Percentiles rank a stretch among this genome's conserved stretches.
phyloP scores from a whole-genome alignment of 2,113 vertebrate genomes.

The Rhineura floridana region DNA sequence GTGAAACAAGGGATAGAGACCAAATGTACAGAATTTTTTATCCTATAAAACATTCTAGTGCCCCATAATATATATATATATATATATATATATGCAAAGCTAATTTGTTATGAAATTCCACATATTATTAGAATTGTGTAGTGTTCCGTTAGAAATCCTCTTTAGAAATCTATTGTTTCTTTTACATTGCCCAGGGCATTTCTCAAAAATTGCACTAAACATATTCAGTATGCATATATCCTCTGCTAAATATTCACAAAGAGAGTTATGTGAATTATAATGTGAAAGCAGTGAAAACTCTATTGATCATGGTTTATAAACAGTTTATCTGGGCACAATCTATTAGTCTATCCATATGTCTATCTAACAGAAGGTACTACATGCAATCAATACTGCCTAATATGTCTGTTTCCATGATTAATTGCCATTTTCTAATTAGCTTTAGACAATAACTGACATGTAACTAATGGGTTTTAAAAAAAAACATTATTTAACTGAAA shows the following conservation, averaged over 20 bases:
- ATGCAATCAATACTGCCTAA: constrained; percentile 28
- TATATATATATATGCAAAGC: constrained; percentile 41
- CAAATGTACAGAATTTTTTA: not conserved
- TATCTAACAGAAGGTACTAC: constrained; percentile 26
- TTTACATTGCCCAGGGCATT: not conserved
- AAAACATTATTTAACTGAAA: constrained; percentile 38
- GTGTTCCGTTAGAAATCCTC: not conserved
- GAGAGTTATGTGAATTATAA: constrained; percentile 33
- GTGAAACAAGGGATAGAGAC: not conserved
- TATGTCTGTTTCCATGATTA: constrained; percentile 60
- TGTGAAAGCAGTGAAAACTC: not conserved
- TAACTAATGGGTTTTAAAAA: constrained; percentile 43
- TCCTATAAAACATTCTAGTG: not conserved
- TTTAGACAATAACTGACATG: constrained; percentile 46
- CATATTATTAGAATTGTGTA: constrained; percentile 16
- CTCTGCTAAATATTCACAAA: not conserved
- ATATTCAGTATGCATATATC: not conserved
- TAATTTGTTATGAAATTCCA: constrained; percentile 53
- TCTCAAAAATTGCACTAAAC: not conserved
- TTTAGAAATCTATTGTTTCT: constrained; percentile 1
- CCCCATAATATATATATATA: constrained; percentile 30
- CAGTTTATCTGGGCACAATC: constrained; percentile 13
- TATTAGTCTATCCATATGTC: not conserved
- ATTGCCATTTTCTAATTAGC: constrained; percentile 40
- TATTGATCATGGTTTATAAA: constrained; percentile 17